phyloP scores from a whole-genome alignment of 2,797 vertebrate genomes.

The Falco berigora region DNA sequence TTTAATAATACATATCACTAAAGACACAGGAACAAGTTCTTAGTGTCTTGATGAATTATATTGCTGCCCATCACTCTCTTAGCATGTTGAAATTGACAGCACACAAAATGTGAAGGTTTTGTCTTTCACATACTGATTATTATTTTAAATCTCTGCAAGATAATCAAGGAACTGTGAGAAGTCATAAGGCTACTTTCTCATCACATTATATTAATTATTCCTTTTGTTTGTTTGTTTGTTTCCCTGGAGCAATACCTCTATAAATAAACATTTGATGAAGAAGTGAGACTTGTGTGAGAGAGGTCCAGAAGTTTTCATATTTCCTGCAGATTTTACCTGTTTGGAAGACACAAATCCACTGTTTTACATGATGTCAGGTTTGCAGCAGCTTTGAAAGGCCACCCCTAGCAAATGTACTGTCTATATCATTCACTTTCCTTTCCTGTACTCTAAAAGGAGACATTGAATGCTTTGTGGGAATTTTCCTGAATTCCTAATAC shows the following conservation, averaged over 20 bases:
- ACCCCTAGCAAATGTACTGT: not conserved
- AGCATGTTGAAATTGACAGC: not conserved
- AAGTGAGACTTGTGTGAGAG: not conserved
- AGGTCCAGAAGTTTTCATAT: not conserved
- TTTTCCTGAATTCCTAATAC: not conserved
- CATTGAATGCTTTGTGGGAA: not conserved
- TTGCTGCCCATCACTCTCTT: not conserved
- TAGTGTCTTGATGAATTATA: not conserved
- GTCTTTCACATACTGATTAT: not conserved
- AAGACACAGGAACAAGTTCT: not conserved
- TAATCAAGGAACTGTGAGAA: not conserved
- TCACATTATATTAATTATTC: not conserved
- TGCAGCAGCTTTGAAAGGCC: not conserved
- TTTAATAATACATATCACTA: not conserved
- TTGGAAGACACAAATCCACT: not conserved
- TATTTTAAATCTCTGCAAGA: not conserved
- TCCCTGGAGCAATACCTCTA: not conserved
- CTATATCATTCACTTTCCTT: not conserved
- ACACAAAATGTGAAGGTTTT: not conserved
- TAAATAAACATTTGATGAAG: not conserved
- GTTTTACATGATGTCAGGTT: not conserved
- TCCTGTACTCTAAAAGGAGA: not conserved
- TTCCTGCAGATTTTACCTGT: not conserved
- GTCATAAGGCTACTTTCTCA: not conserved
- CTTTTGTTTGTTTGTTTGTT: not conserved